These are phyloP conservation scores for Ditula angustiorana DNA, from an alignment of 2,888 invertebrate genomes.

Conservation along the genomic window DNA sequence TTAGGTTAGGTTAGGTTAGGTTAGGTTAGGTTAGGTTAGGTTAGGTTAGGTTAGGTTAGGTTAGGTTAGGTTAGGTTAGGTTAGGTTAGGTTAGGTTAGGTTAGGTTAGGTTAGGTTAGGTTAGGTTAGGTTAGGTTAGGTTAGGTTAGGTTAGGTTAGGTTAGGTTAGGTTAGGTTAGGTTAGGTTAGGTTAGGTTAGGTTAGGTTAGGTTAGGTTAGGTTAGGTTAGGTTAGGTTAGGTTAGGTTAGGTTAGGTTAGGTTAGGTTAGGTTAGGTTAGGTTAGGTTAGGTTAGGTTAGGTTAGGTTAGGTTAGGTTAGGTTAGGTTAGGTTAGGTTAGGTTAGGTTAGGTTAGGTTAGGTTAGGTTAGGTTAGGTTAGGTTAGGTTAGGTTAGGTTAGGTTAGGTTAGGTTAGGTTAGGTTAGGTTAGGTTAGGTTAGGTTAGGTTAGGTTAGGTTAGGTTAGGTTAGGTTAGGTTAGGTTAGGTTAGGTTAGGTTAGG, in stretches of 20 bases:
- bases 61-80: conserved; percentile 42
- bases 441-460: conserved; percentile 5
- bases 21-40: too few species aligned
- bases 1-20: too few species aligned
- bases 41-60: too few species aligned
- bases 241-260: conserved; percentile 24
- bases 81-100: too few species aligned
- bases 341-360: too few species aligned
- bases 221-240: conserved; percentile 18
- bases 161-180: conserved; percentile 40
- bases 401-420: conserved; percentile 40
- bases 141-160: conserved; percentile 43
- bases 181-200: conserved; percentile 37
- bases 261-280: conserved; percentile 17
- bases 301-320: too few species aligned
- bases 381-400: conserved; percentile 42
- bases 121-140: too few species aligned
- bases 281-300: conserved; percentile 16
- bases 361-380: conserved; percentile 45
- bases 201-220: conserved; percentile 33
- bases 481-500: conserved; percentile 1
- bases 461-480: conserved; percentile 1
- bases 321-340: too few species aligned
- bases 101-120: too few species aligned
- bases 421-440: conserved; percentile 29